These are phyloP conservation scores for Pheosia gnoma DNA, from an alignment of 2,888 invertebrate species.

Conservation along the genomic window DNA sequence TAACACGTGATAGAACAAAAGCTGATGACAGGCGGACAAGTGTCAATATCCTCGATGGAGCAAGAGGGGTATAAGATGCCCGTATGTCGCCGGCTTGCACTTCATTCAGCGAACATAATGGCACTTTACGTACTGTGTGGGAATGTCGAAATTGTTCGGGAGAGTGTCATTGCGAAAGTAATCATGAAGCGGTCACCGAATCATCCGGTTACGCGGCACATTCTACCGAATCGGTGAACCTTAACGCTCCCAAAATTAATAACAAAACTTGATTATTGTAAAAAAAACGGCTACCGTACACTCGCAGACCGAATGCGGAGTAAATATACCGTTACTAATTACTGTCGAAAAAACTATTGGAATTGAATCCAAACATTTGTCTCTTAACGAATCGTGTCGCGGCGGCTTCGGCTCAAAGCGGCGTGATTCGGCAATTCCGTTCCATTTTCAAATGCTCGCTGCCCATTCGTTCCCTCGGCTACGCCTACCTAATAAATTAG, in stretches of 20 bases:
- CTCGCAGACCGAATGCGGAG: conserved; percentile 64
- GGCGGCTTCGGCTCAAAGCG: conserved; percentile 77
- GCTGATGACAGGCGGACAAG: conserved; percentile 69
- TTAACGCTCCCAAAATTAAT: conserved; percentile 59
- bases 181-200: conserved; percentile 16
- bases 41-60: conserved; percentile 77
- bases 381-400: conserved; percentile 83
- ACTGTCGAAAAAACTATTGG: conserved; percentile 68
- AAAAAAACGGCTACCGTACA: conserved; percentile 67
- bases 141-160: conserved; percentile 49
- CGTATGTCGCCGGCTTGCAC: conserved; percentile 72
- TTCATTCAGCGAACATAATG: conserved; percentile 69
- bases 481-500: conserved; percentile 83
- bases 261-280: conserved; percentile 68
- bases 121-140: conserved; percentile 65
- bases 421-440: conserved; percentile 80
- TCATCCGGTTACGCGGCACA: conserved; percentile 34
- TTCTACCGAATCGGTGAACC: conserved; percentile 41
- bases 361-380: conserved; percentile 84
- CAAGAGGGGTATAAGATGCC: conserved; percentile 73
- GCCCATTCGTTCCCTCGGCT: conserved; percentile 81
- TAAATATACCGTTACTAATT: conserved; percentile 79
- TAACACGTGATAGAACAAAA: conserved; percentile 75
- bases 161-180: conserved; percentile 13
- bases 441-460: conserved; percentile 78